Evolutionary conservation across 35 echinoderm and acorn worm genomes (phyloP).

Genomic region (Apostichopus parvimensis): DNA sequence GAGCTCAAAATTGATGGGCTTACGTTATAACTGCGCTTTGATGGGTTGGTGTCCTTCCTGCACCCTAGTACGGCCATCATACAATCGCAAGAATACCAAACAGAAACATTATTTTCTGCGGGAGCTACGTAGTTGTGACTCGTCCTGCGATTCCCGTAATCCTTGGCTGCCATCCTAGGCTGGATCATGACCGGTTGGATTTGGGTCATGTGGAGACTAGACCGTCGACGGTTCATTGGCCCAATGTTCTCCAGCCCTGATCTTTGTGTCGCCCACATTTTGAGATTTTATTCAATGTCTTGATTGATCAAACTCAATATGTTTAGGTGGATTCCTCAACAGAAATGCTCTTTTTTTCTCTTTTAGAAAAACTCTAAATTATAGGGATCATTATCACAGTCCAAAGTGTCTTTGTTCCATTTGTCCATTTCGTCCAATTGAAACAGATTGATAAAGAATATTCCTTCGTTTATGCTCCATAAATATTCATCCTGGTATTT

Average conservation of each 20-base stretch:
- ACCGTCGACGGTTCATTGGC: not conserved
- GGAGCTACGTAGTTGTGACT: conserved; percentile 21
- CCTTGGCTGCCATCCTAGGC: conserved; percentile 1
- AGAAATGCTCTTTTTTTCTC: no score
- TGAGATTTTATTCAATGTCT: not conserved
- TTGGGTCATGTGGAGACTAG: conserved; percentile 35
- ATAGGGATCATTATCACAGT: no score
- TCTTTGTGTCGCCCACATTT: conserved; percentile 53
- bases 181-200: conserved; percentile 41
- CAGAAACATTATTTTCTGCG: not conserved
- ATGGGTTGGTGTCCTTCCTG: not conserved
- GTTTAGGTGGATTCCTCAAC: no score
- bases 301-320: not conserved
- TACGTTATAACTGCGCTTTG: conserved; percentile 42
- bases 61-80: conserved; percentile 18
- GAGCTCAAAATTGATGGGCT: not conserved
- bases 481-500: no score
- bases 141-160: not conserved
- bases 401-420: no score
- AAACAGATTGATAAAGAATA: no score
- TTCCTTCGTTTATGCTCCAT: no score
- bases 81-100: conserved; percentile 51
- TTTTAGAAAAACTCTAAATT: no score
- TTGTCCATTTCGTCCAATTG: no score
- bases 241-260: not conserved